Conservation (phyloP, 2,113 vertebrate species). For the Tilapia sparmanii region DNA sequence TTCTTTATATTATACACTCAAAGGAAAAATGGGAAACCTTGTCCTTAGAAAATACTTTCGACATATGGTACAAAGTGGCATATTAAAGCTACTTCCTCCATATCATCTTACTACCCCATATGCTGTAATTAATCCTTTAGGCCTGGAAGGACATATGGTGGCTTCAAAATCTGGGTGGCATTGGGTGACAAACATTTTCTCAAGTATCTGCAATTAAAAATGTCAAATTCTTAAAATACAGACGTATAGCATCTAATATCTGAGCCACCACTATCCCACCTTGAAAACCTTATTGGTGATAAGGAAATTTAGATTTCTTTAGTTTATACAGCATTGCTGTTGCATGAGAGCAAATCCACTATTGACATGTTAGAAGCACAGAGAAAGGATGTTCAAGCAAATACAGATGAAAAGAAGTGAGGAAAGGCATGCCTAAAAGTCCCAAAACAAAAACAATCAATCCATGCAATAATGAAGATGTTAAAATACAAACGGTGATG, state of each 20-base stretch:
- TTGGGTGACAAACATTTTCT: background rate
- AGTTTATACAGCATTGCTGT: background rate
- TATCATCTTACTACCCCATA: background rate
- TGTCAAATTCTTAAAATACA: background rate
- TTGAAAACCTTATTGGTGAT: background rate
- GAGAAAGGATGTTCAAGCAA: background rate
- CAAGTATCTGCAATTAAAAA: background rate
- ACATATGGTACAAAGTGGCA: background rate
- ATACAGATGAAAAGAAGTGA: background rate
- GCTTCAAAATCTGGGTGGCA: background rate
- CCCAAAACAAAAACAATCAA: background rate
- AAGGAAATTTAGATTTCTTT: background rate
- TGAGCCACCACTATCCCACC: background rate
- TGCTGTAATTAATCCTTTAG: background rate
- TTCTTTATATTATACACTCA: background rate
- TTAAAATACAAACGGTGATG: background rate
- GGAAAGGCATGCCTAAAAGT: background rate
- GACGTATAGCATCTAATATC: background rate
- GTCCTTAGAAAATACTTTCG: background rate
- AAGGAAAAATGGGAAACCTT: background rate
- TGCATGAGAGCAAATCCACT: background rate
- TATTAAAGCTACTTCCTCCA: background rate
- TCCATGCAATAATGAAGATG: background rate
- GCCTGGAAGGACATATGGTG: background rate
- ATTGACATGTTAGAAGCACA: background rate